Evolutionary conservation across 2,797 vertebrate species (phyloP), one percentile per base, ranked within the genome.

Genomic region (Diplodus puntazzo): DNA sequence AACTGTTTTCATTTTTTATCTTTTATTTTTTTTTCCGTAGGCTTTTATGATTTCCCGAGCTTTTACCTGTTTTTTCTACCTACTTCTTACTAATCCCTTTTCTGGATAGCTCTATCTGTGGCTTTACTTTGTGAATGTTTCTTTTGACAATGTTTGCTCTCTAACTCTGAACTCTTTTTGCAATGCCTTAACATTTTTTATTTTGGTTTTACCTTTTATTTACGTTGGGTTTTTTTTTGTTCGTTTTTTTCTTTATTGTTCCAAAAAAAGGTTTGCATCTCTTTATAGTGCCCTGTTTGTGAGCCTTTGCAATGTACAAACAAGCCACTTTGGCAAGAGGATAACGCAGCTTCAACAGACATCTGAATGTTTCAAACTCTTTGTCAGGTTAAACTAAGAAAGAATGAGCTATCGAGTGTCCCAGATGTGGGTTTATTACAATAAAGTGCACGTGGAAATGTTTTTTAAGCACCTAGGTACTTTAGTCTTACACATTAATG

Each of bases 41-140:
- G 95, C 96, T 94, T 90, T 95, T 96, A 96, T 94, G 87, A 89
- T 94, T 88, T 82, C 90, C 79, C 82, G 46, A 92, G 92, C 91
- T 92, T 92, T 50, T 60, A 73, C 84, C 65, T 86, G 89, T 92
- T 92, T 92, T 88, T 92, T 93, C 85, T 95, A 94, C 93, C 88
- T 92, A 89, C 89, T 88, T 84, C 73, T 80, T 89, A 90, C 92
- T 95, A 93, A 94, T 93, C 89, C 89, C 94, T 94, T 34, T 87
- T 94, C 92, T 95, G 90, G 89, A 94, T 95, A 95, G 93, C 94
- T 95, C 83, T 95, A 92, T 90, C 93, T 96, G 89, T 94, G 93
- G 83, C 94, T 95, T 95, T 95, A 90, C 89, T 94, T 96, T 97
- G 94, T 88, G 89, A 95, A 95, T 96, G 94, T 94, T 90, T 94